These are phyloP conservation scores for Eupithecia vulgata DNA, from an alignment of 2,888 invertebrate genomes.

Conservation along the genomic window DNA sequence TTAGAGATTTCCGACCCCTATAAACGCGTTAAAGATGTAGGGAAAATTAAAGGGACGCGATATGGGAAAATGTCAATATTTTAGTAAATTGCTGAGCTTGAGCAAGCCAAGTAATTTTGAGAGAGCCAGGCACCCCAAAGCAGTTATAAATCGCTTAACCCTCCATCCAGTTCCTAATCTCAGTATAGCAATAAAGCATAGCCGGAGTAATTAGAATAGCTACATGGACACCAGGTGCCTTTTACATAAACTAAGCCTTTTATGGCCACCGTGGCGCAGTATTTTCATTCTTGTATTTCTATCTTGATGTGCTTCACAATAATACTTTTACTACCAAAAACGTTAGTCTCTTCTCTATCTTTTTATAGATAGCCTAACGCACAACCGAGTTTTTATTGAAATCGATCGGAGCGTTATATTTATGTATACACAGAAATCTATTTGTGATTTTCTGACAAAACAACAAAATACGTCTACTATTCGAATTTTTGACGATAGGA, in stretches of 20 bases:
- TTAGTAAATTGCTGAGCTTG: constrained; percentile 10
- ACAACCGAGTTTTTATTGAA: not conserved
- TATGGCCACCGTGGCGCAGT: not conserved
- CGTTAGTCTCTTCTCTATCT: too few species aligned
- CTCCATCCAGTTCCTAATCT: constrained; percentile 24
- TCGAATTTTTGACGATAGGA: not conserved
- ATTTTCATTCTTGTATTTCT: not conserved
- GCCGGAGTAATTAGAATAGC: constrained; percentile 4
- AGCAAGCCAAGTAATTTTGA: constrained; percentile 19
- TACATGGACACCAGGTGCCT: not conserved
- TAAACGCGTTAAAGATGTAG: not conserved
- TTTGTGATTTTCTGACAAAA: not conserved
- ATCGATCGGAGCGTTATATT: not conserved
- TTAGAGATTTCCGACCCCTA: not conserved
- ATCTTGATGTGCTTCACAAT: not conserved
- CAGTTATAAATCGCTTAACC: constrained; percentile 33
- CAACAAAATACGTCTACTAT: not conserved
- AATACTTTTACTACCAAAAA: not conserved
- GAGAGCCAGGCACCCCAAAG: constrained; percentile 12
- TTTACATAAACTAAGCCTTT: constrained; percentile 1
- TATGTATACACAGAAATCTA: not conserved
- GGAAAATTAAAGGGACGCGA: not conserved
- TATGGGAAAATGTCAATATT: constrained; percentile 18
- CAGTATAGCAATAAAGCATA: constrained; percentile 25
- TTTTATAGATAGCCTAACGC: too few species aligned